Conservation (phyloP, 2,797 vertebrate genomes). For the Ibycter americanus region DNA sequence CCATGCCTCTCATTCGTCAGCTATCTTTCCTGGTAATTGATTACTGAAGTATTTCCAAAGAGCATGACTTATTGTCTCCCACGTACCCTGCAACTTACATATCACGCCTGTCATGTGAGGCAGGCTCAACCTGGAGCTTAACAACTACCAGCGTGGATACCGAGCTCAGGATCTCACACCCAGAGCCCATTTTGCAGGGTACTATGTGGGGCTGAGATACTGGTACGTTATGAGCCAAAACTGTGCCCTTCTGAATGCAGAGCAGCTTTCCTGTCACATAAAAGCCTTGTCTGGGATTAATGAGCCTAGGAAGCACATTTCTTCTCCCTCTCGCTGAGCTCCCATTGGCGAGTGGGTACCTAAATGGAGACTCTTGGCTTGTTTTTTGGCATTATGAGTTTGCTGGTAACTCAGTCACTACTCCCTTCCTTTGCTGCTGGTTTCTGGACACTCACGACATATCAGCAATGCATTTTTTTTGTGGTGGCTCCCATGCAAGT, state of each 20-base stretch:
- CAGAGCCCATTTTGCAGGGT: background rate
- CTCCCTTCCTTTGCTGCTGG: background rate
- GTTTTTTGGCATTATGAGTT: background rate
- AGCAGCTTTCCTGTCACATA: background rate
- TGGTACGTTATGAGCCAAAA: background rate
- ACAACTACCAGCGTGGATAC: background rate
- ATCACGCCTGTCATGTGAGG: rapidly evolving
- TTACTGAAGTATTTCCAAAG: background rate
- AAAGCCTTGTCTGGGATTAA: background rate
- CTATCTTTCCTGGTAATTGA: background rate
- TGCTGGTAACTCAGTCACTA: background rate
- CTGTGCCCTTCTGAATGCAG: background rate
- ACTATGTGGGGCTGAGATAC: background rate
- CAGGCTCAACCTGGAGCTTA: background rate
- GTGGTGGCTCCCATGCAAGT: background rate
- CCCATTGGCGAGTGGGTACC: background rate
- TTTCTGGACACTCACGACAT: background rate
- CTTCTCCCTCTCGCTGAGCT: background rate
- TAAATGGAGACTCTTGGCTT: background rate
- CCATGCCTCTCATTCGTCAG: background rate
- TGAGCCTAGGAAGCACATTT: rapidly evolving
- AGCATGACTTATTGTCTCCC: background rate
- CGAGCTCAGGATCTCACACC: background rate
- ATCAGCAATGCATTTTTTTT: background rate
- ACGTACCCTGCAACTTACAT: background rate